phyloP scores from a whole-genome alignment of 2,888 invertebrate genomes.

The Brenthis hecate region DNA sequence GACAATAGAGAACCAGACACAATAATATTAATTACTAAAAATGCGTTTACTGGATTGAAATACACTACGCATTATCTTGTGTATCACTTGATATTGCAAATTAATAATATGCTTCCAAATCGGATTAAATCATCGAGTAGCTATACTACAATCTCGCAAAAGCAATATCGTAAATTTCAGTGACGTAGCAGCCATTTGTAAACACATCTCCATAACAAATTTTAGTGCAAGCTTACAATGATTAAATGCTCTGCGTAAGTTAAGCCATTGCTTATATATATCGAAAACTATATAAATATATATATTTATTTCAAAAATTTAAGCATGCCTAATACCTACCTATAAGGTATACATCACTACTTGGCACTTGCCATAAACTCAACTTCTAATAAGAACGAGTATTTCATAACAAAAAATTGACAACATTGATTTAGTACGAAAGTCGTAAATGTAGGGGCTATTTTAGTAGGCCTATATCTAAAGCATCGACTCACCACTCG shows the following conservation, averaged over 20 bases:
- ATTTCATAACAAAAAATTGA: not conserved
- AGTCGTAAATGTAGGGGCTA: conserved; percentile 59
- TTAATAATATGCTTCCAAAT: conserved; percentile 11
- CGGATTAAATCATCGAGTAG: conserved; percentile 32
- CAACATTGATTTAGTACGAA: conserved; percentile 6
- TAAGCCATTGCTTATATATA: too few relatives aligned
- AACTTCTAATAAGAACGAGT: not conserved
- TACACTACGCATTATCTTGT: too few relatives aligned
- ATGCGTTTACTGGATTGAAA: too few relatives aligned
- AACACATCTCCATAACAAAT: conserved; percentile 12
- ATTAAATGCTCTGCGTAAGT: too few relatives aligned
- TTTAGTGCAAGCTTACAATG: conserved; percentile 9
- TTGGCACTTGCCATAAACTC: too few relatives aligned
- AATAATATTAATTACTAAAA: too few relatives aligned
- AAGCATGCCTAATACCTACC: not conserved
- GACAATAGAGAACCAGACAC: too few relatives aligned
- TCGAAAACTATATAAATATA: too few relatives aligned
- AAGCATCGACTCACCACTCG: conserved; percentile 64
- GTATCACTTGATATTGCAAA: not conserved
- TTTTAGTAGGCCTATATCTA: conserved; percentile 69
- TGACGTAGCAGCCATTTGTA: conserved; percentile 37
- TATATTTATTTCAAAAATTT: not conserved
- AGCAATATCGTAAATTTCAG: conserved; percentile 37
- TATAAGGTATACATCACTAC: not conserved
- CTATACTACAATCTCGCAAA: conserved; percentile 27